Conservation (phyloP, 2,797 vertebrate genomes). For the Xerus rutilus region DNA sequence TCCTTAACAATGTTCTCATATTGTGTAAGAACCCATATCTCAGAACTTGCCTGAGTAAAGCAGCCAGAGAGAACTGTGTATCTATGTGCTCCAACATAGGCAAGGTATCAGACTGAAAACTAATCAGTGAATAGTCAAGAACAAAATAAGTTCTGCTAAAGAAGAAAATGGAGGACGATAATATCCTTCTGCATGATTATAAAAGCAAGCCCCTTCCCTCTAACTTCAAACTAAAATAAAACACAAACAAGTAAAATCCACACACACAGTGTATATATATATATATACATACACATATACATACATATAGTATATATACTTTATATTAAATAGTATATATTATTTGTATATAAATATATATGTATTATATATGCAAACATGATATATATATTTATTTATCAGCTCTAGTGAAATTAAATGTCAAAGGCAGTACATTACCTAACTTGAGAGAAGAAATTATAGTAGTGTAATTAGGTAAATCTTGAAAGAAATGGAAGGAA, state of each 20-base stretch:
- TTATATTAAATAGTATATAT: not conserved
- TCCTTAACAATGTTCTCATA: not conserved
- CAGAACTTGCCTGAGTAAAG: not conserved
- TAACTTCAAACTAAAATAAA: slow-evolving; percentile 62
- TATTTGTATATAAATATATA: too few relatives aligned
- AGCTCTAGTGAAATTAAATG: slow-evolving; percentile 26
- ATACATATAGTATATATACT: too few relatives aligned
- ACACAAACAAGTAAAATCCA: slow-evolving; percentile 28
- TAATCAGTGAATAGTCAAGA: slow-evolving; percentile 32
- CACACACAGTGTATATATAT: not conserved
- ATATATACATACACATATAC: too few relatives aligned
- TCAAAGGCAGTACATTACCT: not conserved
- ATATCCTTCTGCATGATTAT: not conserved
- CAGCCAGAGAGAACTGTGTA: slow-evolving; percentile 22
- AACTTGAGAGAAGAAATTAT: slow-evolving; percentile 41
- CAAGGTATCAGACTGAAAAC: slow-evolving; percentile 26
- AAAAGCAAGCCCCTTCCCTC: not conserved
- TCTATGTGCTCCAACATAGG: not conserved
- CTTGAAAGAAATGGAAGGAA: slow-evolving; percentile 41
- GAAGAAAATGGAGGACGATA: not conserved
- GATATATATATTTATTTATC: not conserved
- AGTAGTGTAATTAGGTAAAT: not conserved
- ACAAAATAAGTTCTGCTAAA: slow-evolving; percentile 28
- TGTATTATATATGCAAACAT: not conserved
- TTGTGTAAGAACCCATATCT: not conserved